A percentile compares a stretch with the other conserved stretches of the same genome.
Conservation (phyloP, 2,113 vertebrate genomes). For the Mesitornis unicolor region DNA sequence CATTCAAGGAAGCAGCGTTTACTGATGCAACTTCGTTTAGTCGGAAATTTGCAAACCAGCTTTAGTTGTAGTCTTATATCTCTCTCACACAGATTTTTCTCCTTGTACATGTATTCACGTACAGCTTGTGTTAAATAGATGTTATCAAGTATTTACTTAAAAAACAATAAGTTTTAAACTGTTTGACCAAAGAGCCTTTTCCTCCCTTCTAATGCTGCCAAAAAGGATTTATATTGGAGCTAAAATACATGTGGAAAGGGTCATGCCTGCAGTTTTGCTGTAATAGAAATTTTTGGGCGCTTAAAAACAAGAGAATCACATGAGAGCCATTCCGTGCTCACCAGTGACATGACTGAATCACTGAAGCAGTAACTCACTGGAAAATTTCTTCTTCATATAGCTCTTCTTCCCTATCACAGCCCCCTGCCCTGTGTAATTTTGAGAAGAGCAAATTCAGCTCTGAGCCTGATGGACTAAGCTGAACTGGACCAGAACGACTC, state of each 20-base stretch:
- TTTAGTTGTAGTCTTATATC: constrained; percentile 6
- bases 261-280: constrained; percentile 22
- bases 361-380: background rate
- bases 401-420: background rate
- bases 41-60: constrained; percentile 18
- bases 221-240: constrained; percentile 36
- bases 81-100: background rate
- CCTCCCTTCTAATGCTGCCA: constrained; percentile 36
- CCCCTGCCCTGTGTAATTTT: background rate
- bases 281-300: background rate
- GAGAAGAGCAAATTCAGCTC: background rate
- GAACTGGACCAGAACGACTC: background rate
- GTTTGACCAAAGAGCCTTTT: constrained; percentile 37
- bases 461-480: background rate
- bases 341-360: background rate
- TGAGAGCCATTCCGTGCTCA: background rate
- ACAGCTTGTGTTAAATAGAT: constrained; percentile 39
- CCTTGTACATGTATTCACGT: background rate
- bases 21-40: constrained; percentile 41
- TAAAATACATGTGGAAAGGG: constrained; percentile 29
- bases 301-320: background rate
- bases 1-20: background rate
- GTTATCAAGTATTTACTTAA: constrained; percentile 56
- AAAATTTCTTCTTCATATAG: background rate
- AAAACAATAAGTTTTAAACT: constrained; percentile 50